A percentile compares a stretch with the other conserved stretches of the same genome.
Conservation (phyloP, 2,113 vertebrate species). For the Limnothrissa miodon region DNA sequence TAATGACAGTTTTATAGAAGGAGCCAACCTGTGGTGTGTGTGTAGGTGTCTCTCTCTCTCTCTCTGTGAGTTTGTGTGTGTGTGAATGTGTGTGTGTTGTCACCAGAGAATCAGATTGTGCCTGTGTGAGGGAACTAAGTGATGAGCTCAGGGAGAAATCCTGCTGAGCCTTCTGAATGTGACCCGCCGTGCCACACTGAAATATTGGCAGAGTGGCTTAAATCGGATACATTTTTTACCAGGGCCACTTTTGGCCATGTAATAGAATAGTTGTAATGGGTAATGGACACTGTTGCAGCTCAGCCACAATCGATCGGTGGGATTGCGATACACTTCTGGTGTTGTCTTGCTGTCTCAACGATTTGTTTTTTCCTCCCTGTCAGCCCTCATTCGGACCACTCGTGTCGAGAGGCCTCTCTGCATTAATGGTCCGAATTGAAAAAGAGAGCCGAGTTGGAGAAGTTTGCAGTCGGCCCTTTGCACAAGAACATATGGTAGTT, state of each 20-base stretch:
- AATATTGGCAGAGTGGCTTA: background rate
- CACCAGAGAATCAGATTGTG: slow-evolving; percentile 9
- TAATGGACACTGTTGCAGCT: slow-evolving; percentile 8
- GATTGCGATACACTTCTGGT: background rate
- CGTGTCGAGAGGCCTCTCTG: background rate
- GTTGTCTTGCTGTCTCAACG: slow-evolving; percentile 10
- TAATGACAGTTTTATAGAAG: background rate
- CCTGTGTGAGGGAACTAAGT: background rate
- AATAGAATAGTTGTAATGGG: slow-evolving; percentile 5
- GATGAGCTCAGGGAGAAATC: slow-evolving; percentile 4
- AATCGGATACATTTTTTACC: slow-evolving; percentile 17
- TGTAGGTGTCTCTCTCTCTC: slow-evolving; percentile 19
- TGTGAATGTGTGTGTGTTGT: background rate
- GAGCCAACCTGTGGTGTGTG: background rate
- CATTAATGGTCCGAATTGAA: background rate
- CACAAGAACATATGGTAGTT: slow-evolving; percentile 5
- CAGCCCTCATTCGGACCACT: background rate
- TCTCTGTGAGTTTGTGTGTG: slow-evolving; percentile 12
- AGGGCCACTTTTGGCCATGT: background rate
- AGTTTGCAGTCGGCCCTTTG: background rate
- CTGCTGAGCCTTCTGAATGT: background rate
- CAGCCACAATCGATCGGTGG: background rate
- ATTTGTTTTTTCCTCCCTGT: slow-evolving; percentile 1
- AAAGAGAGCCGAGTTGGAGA: background rate
- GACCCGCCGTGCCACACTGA: background rate